A percentile compares a stretch with the other conserved stretches of the same genome.
These are phyloP conservation scores for Aricia artaxerxes DNA, from an alignment of 2,888 invertebrate species.

Conservation along the genomic window DNA sequence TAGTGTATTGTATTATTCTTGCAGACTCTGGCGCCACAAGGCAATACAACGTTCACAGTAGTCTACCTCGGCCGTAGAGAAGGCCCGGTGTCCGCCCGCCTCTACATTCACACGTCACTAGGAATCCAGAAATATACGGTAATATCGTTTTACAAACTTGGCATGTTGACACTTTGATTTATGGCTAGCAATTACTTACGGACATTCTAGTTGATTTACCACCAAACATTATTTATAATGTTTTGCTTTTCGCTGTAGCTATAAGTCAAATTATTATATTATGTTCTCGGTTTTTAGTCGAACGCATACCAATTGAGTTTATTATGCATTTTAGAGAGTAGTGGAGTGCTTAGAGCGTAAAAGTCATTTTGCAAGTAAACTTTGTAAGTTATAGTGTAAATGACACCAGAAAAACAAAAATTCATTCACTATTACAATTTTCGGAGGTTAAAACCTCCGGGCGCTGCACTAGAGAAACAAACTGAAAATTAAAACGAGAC, in stretches of 20 bases:
- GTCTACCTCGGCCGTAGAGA: constrained; percentile 96
- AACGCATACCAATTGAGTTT: not conserved
- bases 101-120: constrained; percentile 96
- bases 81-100: constrained; percentile 91
- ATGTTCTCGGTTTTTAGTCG: not conserved
- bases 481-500: not conserved
- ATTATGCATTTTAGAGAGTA: not conserved
- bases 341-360: too few species aligned
- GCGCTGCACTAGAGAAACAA: not conserved
- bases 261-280: not conserved
- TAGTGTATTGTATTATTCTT: not conserved
- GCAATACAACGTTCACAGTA: constrained; percentile 97
- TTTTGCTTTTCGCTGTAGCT: not conserved
- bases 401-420: too few species aligned
- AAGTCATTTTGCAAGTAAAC: too few species aligned
- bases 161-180: not conserved
- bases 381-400: too few species aligned
- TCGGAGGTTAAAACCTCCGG: too few species aligned
- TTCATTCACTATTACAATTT: too few species aligned
- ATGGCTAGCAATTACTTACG: not conserved
- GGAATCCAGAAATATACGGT: constrained; percentile 94
- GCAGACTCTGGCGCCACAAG: constrained; percentile 92
- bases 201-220: not conserved
- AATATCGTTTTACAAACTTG: constrained; percentile 38
- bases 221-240: not conserved